Evolutionary conservation across 2,888 invertebrate genomes (phyloP).

Genomic region (Anarsia innoxiella): DNA sequence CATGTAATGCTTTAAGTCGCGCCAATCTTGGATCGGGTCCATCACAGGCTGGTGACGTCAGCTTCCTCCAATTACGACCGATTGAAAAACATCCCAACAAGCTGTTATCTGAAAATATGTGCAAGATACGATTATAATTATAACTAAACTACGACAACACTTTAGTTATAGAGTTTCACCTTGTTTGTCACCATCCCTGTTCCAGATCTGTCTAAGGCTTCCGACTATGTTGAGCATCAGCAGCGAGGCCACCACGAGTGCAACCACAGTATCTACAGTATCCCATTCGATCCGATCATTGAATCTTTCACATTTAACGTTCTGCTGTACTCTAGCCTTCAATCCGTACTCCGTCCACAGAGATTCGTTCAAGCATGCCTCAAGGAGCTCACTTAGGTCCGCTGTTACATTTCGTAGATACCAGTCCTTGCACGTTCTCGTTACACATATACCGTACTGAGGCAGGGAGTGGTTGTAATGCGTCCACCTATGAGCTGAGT

Average conservation of each 20-base stretch:
- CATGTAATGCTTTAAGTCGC: too few species aligned
- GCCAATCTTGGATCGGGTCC: too few species aligned
- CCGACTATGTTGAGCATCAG: conserved; percentile 42
- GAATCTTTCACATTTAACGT: conserved; percentile 1
- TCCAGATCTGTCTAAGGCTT: conserved; percentile 40
- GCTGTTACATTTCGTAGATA: background rate
- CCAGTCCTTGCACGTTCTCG: background rate
- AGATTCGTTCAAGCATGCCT: conserved; percentile 39
- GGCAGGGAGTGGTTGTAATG: conserved; percentile 10
- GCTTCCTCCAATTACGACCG: too few species aligned
- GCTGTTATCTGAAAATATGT: too few species aligned
- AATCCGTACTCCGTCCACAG: conserved; percentile 40
- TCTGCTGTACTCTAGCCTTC: conserved; percentile 41
- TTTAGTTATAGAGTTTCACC: too few species aligned
- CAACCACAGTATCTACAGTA: conserved; percentile 36
- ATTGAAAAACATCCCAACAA: too few species aligned
- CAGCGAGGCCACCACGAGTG: conserved; percentile 37
- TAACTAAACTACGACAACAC: too few species aligned
- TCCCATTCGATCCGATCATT: conserved; percentile 25
- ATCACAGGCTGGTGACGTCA: too few species aligned
- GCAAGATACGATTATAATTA: too few species aligned
- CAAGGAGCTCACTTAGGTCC: conserved; percentile 20
- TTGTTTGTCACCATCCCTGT: too few species aligned
- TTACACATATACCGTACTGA: conserved; percentile 8
- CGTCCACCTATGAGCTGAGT: conserved; percentile 7